Conservation (phyloP, 2,888 invertebrate species). For the Tortricodes alternella region DNA sequence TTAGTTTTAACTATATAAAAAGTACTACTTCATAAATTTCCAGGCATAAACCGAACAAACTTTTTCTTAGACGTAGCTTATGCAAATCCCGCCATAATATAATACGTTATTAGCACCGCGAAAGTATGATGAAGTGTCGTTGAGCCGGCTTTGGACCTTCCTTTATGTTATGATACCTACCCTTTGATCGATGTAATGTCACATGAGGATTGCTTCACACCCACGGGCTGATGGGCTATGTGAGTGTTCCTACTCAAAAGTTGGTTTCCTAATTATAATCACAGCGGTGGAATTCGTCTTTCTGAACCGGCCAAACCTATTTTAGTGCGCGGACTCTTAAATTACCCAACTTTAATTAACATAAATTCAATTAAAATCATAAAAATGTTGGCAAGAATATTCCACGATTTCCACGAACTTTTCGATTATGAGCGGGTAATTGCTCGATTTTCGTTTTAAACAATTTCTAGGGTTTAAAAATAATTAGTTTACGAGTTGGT, state of each 20-base stretch:
- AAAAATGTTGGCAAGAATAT: too few species aligned
- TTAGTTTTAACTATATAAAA: too few species aligned
- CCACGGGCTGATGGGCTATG: too few species aligned
- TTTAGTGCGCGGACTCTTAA: background rate
- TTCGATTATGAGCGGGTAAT: too few species aligned
- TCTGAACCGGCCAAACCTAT: conserved; percentile 10
- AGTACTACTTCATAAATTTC: too few species aligned
- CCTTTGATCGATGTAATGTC: background rate
- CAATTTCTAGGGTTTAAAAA: too few species aligned
- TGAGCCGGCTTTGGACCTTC: conserved; percentile 3
- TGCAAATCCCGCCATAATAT: conserved; percentile 8
- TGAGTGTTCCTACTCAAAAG: too few species aligned
- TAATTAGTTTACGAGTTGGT: too few species aligned
- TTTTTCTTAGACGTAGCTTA: conserved; percentile 12
- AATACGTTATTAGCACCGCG: conserved; percentile 10
- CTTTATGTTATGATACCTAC: background rate
- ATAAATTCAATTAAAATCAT: conserved; percentile 2
- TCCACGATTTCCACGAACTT: too few species aligned
- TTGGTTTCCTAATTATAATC: conserved; percentile 11
- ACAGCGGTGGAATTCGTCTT: background rate
- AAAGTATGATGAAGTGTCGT: conserved; percentile 8
- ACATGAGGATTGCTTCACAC: too few species aligned
- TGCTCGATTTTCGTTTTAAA: too few species aligned
- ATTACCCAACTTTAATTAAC: background rate
- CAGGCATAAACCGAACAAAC: background rate